Percentiles rank a stretch among this genome's conserved stretches.
Evolutionary conservation across 2,113 vertebrate genomes (phyloP).

Genomic region (Cottus gobio): DNA sequence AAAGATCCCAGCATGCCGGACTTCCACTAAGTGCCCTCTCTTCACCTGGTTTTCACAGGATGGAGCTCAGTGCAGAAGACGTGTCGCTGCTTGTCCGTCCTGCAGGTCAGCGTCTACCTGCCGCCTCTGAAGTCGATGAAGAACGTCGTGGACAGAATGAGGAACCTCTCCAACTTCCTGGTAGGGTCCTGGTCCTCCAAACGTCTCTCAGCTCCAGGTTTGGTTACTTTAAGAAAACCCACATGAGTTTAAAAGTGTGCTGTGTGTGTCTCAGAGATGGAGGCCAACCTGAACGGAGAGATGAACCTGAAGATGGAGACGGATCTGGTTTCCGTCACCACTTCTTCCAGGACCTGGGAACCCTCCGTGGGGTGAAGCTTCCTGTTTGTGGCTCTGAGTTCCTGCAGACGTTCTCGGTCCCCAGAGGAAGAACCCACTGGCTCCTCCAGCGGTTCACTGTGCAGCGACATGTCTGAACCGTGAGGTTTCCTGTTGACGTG

Average conservation of each 20-base stretch:
- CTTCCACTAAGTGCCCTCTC: constrained; percentile 86
- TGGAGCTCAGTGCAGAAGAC: not conserved
- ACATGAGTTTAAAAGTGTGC: not conserved
- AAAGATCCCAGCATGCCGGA: constrained; percentile 90
- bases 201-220: not conserved
- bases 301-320: constrained; percentile 98
- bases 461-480: no score
- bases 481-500: no score
- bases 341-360: constrained; percentile 95
- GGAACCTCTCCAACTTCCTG: constrained; percentile 92
- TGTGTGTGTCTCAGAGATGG: constrained; percentile 82
- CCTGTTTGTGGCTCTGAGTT: not conserved
- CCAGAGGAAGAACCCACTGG: not conserved
- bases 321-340: constrained; percentile 91
- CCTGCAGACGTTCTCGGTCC: no score
- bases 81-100: not conserved
- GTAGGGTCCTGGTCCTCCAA: constrained; percentile 72
- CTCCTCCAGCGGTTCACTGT: not conserved
- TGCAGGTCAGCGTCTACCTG: constrained; percentile 93
- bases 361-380: constrained; percentile 86
- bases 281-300: constrained; percentile 92
- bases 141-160: constrained; percentile 96
- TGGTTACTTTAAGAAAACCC: not conserved
- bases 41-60: no score
- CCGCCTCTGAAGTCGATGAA: constrained; percentile 95